Evolutionary conservation across 2,113 vertebrate genomes (phyloP).

Genomic region (Taxidea taxus): DNA sequence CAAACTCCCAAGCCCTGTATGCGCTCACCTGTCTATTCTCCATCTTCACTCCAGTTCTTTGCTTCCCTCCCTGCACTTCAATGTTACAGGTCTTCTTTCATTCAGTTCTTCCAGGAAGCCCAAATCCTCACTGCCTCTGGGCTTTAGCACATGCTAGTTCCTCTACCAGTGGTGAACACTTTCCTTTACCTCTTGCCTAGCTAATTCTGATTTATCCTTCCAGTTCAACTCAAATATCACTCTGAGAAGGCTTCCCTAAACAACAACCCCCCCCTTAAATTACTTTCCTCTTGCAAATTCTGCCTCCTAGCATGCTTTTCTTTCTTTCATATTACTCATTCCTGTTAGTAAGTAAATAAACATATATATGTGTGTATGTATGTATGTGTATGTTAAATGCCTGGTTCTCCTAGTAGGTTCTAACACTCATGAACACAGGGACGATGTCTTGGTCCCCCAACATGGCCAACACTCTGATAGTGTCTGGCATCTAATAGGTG

Average conservation of each 20-base stretch:
- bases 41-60: background rate
- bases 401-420: background rate
- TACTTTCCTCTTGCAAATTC: background rate
- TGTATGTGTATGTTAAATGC: background rate
- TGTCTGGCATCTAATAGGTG: background rate
- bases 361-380: background rate
- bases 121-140: background rate
- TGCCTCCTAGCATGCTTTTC: background rate
- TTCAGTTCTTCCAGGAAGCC: background rate
- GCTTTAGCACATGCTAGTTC: background rate
- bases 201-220: background rate
- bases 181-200: background rate
- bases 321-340: background rate
- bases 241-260: background rate
- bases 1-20: background rate
- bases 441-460: background rate
- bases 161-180: background rate
- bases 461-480: background rate
- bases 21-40: background rate
- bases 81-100: background rate
- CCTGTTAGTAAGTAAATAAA: background rate
- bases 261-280: background rate
- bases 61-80: background rate
- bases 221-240: background rate
- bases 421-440: background rate